These are phyloP conservation scores for Heliconius congener DNA, from an alignment of 1,140 invertebrate species.

Conservation along the genomic window DNA sequence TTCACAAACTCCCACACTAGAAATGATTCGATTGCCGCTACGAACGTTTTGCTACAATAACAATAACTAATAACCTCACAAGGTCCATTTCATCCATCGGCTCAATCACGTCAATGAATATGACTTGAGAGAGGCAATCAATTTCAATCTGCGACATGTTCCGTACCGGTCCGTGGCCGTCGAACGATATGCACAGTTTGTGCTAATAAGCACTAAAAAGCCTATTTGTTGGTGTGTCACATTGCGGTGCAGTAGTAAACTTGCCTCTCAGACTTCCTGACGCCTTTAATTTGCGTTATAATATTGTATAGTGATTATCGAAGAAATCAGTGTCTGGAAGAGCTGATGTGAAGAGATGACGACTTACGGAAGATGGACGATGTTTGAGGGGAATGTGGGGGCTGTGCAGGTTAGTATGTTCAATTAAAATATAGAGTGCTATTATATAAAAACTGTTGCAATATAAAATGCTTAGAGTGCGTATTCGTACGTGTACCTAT, in stretches of 20 bases:
- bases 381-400: constrained; percentile 63
- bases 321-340: constrained; percentile 14
- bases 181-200: constrained; percentile 73
- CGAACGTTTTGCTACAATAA: constrained; percentile 22
- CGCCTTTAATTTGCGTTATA: constrained; percentile 24
- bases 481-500: background rate
- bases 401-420: constrained; percentile 60
- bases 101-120: constrained; percentile 74
- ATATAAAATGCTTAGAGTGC: background rate
- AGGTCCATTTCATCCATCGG: constrained; percentile 70
- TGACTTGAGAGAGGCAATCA: constrained; percentile 62
- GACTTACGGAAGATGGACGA: constrained; percentile 69
- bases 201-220: constrained; percentile 79
- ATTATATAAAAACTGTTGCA: background rate
- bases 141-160: constrained; percentile 64
- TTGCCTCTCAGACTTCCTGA: constrained; percentile 49
- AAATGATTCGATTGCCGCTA: constrained; percentile 25
- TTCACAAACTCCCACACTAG: constrained; percentile 3
- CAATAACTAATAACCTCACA: constrained; percentile 60
- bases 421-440: background rate
- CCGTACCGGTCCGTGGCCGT: constrained; percentile 36
- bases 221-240: constrained; percentile 52
- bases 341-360: constrained; percentile 47
- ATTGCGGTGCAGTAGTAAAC: constrained; percentile 55
- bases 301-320: background rate